Conservation (phyloP, 2,113 vertebrate species). For the Psettodes erumei region DNA sequence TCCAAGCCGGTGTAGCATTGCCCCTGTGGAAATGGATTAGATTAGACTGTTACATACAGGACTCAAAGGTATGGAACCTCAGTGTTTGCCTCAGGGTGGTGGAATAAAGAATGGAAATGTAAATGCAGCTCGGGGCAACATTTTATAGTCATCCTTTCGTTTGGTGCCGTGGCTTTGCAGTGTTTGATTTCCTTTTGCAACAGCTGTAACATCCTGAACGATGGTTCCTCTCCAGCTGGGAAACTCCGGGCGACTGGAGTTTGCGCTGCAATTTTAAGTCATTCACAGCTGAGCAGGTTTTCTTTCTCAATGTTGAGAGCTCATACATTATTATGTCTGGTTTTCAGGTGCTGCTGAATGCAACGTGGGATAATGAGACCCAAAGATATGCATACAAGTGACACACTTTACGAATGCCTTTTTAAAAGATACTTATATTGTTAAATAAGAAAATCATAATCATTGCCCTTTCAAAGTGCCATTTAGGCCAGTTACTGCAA, state of each 20-base stretch:
- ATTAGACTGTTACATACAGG: slow-evolving; percentile 86
- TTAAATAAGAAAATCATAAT: background rate
- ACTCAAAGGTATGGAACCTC: slow-evolving; percentile 83
- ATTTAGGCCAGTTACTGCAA: background rate
- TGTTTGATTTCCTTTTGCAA: slow-evolving; percentile 56
- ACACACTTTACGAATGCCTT: background rate
- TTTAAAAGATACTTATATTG: background rate
- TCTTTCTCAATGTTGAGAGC: background rate
- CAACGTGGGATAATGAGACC: slow-evolving; percentile 34
- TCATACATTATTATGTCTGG: slow-evolving; percentile 48
- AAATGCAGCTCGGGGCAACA: slow-evolving; percentile 18
- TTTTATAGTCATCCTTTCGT: slow-evolving; percentile 18
- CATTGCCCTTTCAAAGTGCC: background rate
- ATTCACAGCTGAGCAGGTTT: slow-evolving; percentile 51
- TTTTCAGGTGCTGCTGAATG: slow-evolving; percentile 61
- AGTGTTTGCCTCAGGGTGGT: slow-evolving; percentile 7
- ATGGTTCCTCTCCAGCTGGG: slow-evolving; percentile 67
- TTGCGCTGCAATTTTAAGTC: slow-evolving; percentile 55
- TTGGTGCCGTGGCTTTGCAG: slow-evolving; percentile 17
- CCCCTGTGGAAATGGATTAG: slow-evolving; percentile 89
- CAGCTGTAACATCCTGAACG: slow-evolving; percentile 59
- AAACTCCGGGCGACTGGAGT: slow-evolving; percentile 49
- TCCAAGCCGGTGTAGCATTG: slow-evolving; percentile 80
- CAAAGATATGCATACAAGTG: slow-evolving; percentile 39
- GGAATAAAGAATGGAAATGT: slow-evolving; percentile 28